A percentile compares a stretch with the other conserved stretches of the same genome.
These are phyloP conservation scores for Cepaea hortensis DNA, from an alignment of 2,888 invertebrate species.

Conservation along the genomic window DNA sequence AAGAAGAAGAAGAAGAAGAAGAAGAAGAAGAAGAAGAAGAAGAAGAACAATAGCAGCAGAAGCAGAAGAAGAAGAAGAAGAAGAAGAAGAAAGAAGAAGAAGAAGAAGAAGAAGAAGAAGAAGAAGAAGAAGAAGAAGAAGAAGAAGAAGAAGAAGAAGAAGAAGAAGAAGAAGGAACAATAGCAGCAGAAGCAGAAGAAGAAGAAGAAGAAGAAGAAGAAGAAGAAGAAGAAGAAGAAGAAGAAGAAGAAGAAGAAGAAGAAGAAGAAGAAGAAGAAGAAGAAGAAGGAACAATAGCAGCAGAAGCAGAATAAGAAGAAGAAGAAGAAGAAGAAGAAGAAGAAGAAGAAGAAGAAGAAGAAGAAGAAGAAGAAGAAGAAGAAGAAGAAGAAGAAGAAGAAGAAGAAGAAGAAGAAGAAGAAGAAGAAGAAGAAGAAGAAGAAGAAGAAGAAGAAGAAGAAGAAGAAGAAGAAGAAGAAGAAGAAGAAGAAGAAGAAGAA, in stretches of 20 bases:
- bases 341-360: constrained; percentile 34
- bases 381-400: constrained; percentile 19
- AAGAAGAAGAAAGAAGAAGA: constrained; percentile 20
- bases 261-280: constrained; percentile 28
- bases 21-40: too few species aligned
- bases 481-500: background rate
- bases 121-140: constrained; percentile 10
- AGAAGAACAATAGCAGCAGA: too few species aligned
- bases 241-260: constrained; percentile 32
- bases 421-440: constrained; percentile 17
- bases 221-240: constrained; percentile 28
- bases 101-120: constrained; percentile 18
- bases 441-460: constrained; percentile 14
- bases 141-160: too few species aligned
- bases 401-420: constrained; percentile 9
- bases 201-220: background rate
- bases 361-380: constrained; percentile 34
- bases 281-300: background rate
- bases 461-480: constrained; percentile 18
- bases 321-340: constrained; percentile 21
- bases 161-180: background rate
- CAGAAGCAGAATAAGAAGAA: too few species aligned
- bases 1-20: too few species aligned
- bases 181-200: too few species aligned
- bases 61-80: background rate